Evolutionary conservation across 2,113 vertebrate species (phyloP), one percentile per base, ranked within the genome.

Genomic region (Zapus hudsonius): DNA sequence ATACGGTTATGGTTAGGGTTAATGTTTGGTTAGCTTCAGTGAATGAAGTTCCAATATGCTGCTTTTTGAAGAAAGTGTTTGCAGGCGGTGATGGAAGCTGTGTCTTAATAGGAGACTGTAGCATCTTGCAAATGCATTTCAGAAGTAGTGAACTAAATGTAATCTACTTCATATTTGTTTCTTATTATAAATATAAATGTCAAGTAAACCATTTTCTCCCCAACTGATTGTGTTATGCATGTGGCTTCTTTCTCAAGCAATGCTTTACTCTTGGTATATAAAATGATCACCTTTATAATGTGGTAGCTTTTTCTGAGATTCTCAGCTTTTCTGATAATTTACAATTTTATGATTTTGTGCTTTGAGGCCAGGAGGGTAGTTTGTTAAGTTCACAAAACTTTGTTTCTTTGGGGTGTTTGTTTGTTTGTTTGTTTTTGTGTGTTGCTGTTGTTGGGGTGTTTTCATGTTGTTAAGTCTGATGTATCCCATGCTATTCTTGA

Each of bases 281-380:
- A 69, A 66, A 89, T 67, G 25, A 31, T 90, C 33, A 64, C 40
- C 27, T 52, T 16, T 91, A 76, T 95, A 63, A 59, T 44, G 73
- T 95, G 44, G 36, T 57, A 31, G 31, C 33, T 61, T 89, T 91
- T 93, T 19, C 31, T 96, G 15, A 38, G 47, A 9, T 19, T 69
- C 38, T 91, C 9, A 59, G n/a, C 27, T 76, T 92, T 89, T 82
- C 3, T 69, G 72, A 64, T 87, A 66, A 61, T 4, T 23, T 76
- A 4, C 10, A 63, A 1, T 61, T 84, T 20, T 47, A 5, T 40
- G 25, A 16, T 69, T 19, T 57, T 27, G 22, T 7, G 11, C 13
- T 59, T 84, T 17, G 36, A 74, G 33, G 19, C 23, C 40, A 79
- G 42, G 5, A 74, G 88, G 64, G 47, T 82, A 27, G 9, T 64